These are phyloP conservation scores for Erebia aethiops DNA, from an alignment of 2,888 invertebrate genomes.

Conservation along the genomic window DNA sequence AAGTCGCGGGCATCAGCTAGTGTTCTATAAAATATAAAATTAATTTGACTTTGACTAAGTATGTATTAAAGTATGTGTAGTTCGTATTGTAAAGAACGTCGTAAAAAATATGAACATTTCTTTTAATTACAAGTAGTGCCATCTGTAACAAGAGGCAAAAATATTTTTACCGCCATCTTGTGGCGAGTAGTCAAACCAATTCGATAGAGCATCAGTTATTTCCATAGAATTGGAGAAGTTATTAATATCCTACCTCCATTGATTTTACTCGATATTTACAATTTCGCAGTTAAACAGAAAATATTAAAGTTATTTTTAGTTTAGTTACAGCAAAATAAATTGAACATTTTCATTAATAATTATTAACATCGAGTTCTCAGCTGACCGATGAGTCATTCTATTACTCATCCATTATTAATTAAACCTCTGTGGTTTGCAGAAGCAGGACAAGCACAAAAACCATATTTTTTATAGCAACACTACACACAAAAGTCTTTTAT, in stretches of 20 bases:
- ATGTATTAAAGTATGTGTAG: no score
- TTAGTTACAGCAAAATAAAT: background rate
- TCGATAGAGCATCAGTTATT: background rate
- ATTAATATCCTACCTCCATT: no score
- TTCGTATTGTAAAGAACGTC: no score
- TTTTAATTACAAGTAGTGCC: constrained; percentile 4
- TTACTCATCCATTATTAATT: constrained; percentile 41
- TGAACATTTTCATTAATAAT: background rate
- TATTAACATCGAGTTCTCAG: constrained; percentile 17
- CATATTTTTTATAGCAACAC: constrained; percentile 56
- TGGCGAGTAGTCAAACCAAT: constrained; percentile 41
- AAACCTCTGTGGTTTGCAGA: constrained; percentile 26
- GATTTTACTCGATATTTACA: background rate
- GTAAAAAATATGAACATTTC: background rate
- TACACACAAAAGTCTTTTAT: constrained; percentile 47
- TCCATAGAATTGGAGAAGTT: no score
- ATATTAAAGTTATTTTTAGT: no score
- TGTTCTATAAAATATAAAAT: no score
- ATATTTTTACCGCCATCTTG: constrained; percentile 43
- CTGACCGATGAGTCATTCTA: constrained; percentile 45
- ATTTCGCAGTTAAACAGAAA: background rate
- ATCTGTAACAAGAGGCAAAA: constrained; percentile 22
- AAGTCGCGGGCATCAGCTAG: no score
- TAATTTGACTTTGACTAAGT: no score
- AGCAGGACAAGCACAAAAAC: constrained; percentile 32